Evolutionary conservation across 2,797 vertebrate species (phyloP).

Genomic region (Acipenser ruthenus): DNA sequence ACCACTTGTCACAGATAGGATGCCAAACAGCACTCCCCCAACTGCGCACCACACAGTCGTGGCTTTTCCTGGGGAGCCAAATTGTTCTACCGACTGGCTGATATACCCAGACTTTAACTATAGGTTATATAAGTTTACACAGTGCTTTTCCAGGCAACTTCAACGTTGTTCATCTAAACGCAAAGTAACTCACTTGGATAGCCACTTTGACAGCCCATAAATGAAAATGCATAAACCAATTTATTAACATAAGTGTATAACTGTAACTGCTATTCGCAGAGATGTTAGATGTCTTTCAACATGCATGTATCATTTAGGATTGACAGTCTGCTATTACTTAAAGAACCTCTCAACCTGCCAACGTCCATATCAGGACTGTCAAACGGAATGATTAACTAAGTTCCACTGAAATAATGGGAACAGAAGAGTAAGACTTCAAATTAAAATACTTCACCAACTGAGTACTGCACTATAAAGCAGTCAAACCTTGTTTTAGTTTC

Average conservation of each 20-base stretch:
- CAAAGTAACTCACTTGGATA: not conserved
- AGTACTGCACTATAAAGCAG: no score
- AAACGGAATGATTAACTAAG: not conserved
- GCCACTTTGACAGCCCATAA: slow-evolving; percentile 4
- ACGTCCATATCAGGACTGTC: not conserved
- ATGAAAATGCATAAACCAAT: not conserved
- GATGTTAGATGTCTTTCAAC: not conserved
- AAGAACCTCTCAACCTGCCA: not conserved
- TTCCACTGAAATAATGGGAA: not conserved
- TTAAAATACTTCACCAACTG: no score
- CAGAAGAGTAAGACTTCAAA: not conserved
- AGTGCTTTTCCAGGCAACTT: no score
- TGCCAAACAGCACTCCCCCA: no score
- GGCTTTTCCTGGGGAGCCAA: no score
- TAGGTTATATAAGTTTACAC: no score
- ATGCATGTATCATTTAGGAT: not conserved
- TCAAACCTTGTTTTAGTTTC: no score
- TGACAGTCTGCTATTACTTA: not conserved
- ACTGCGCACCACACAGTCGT: no score
- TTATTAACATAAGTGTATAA: not conserved
- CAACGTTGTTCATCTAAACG: no score
- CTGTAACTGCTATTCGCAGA: not conserved
- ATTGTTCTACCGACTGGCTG: no score
- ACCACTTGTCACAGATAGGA: no score
- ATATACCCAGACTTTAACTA: no score